A percentile compares a stretch with the other conserved stretches of the same genome.
Conservation (phyloP, 2,113 vertebrate genomes). For the Forbesichthys papilliferus region DNA sequence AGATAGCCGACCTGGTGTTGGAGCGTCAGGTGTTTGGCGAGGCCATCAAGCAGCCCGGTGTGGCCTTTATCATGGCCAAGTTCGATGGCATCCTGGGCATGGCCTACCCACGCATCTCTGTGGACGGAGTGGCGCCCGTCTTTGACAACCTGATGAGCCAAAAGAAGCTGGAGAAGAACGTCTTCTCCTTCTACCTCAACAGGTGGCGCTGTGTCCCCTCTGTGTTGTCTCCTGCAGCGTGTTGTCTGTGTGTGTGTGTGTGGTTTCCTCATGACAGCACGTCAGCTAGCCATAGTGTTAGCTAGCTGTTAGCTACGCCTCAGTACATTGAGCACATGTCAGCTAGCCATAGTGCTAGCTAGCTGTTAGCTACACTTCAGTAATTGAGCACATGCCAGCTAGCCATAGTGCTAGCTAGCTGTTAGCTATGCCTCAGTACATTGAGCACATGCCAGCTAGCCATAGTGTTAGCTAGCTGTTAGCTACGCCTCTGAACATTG, state of each 20-base stretch:
- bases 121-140: conserved; percentile 82
- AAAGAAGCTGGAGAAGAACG: conserved; percentile 83
- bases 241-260: neutral
- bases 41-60: conserved; percentile 89
- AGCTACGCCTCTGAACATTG: too few relatives aligned
- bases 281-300: too few relatives aligned
- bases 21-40: conserved; percentile 86
- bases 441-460: too few relatives aligned
- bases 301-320: too few relatives aligned
- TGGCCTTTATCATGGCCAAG: conserved; percentile 89
- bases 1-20: conserved; percentile 76
- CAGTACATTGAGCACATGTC: too few relatives aligned
- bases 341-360: too few relatives aligned
- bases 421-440: too few relatives aligned
- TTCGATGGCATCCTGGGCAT: conserved; percentile 96
- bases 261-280: too few relatives aligned
- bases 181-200: conserved; percentile 97
- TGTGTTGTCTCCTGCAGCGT: neutral
- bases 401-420: too few relatives aligned
- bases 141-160: conserved; percentile 92
- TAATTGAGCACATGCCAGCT: too few relatives aligned
- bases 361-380: too few relatives aligned
- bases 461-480: too few relatives aligned
- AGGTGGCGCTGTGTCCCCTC: conserved; percentile 74
- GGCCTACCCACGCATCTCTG: conserved; percentile 87